A percentile compares a stretch with the other conserved stretches of the same genome.
Conservation (phyloP, 2,797 vertebrate species). For the Novumbra hubbsi region DNA sequence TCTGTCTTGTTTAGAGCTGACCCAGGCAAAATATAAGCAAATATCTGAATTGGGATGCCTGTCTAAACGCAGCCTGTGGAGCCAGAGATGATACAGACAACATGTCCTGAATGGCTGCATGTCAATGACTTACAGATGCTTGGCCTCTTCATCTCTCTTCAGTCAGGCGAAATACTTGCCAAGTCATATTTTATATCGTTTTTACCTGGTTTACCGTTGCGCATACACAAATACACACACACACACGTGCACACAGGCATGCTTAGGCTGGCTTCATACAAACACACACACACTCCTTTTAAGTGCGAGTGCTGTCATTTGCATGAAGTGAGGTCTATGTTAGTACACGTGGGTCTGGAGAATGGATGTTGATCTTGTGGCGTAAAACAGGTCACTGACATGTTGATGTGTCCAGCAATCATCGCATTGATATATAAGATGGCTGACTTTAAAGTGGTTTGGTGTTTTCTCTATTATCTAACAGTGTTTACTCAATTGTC, state of each 20-base stretch:
- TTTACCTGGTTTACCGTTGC: neutral
- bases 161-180: conserved; percentile 19
- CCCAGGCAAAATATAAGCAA: too few relatives aligned
- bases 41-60: too few relatives aligned
- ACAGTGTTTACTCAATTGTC: too few relatives aligned
- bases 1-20: too few relatives aligned
- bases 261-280: neutral
- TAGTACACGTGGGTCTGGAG: neutral
- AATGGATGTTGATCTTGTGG: neutral
- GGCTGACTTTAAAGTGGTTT: neutral
- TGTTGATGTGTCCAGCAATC: neutral
- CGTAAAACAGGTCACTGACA: neutral
- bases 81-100: neutral
- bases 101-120: conserved; percentile 1
- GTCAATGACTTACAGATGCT: neutral
- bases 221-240: neutral
- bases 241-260: conserved; percentile 6
- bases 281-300: too few relatives aligned
- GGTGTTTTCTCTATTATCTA: too few relatives aligned
- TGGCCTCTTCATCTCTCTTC: conserved; percentile 21
- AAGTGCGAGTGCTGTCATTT: neutral
- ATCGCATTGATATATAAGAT: neutral
- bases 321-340: neutral
- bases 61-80: neutral
- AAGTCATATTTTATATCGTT: conserved; percentile 15